phyloP scores from a whole-genome alignment of 2,888 invertebrate species.

The Colostygia pectinataria region DNA sequence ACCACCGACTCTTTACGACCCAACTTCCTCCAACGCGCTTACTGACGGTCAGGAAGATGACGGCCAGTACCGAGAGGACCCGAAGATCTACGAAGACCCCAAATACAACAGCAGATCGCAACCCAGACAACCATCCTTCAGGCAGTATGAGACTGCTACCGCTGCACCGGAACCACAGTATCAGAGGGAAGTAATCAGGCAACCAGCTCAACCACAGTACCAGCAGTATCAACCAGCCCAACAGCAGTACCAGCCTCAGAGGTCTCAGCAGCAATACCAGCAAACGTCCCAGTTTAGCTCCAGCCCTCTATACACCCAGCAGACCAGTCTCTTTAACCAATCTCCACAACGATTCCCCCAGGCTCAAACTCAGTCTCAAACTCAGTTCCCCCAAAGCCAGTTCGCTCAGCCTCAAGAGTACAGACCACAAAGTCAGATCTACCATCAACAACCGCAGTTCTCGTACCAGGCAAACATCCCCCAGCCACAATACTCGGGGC shows the following conservation, averaged over 20 bases:
- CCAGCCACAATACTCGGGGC: constrained; percentile 39
- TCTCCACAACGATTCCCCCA: constrained; percentile 62
- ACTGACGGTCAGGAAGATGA: constrained; percentile 89
- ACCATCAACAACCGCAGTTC: constrained; percentile 39
- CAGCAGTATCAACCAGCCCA: constrained; percentile 35
- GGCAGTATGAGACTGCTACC: constrained; percentile 31
- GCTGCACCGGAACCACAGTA: constrained; percentile 27
- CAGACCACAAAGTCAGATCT: constrained; percentile 42
- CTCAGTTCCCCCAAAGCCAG: constrained; percentile 61
- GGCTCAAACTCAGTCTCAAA: constrained; percentile 72
- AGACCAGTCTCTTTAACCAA: constrained; percentile 58
- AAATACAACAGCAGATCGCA: constrained; percentile 73
- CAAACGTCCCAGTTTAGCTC: constrained; percentile 42
- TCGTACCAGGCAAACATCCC: constrained; percentile 49
- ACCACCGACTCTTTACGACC: constrained; percentile 87
- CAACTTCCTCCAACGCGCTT: constrained; percentile 71
- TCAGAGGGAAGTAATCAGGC: constrained; percentile 33
- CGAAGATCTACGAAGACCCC: constrained; percentile 89
- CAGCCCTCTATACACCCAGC: constrained; percentile 47
- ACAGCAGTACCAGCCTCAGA: constrained; percentile 37
- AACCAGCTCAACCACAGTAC: constrained; percentile 27
- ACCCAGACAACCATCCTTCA: constrained; percentile 25
- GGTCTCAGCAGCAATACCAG: constrained; percentile 36
- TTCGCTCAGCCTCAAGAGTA: constrained; percentile 31
- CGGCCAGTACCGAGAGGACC: constrained; percentile 93